Evolutionary conservation across 2,888 invertebrate species (phyloP).

Genomic region (Clusia tigrina): DNA sequence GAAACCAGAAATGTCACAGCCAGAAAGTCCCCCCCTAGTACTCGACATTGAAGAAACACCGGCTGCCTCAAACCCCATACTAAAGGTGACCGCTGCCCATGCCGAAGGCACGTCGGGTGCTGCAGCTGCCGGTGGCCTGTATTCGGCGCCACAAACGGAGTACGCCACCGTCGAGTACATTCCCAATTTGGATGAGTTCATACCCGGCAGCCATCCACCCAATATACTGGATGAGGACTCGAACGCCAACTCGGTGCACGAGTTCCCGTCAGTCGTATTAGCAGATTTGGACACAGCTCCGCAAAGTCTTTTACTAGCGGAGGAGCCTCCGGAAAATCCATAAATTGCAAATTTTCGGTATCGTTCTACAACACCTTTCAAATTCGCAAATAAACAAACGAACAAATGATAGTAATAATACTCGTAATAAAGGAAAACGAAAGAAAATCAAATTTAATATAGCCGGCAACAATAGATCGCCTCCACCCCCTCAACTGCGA

Average conservation of each 20-base stretch:
- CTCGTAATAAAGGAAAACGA: neutral
- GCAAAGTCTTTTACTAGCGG: conserved; percentile 60
- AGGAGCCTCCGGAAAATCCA: conserved; percentile 61
- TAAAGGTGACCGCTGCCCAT: neutral
- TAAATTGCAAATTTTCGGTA: too few relatives aligned
- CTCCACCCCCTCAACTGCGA: too few relatives aligned
- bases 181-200: conserved; percentile 43
- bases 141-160: conserved; percentile 53
- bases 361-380: too few relatives aligned
- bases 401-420: neutral
- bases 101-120: conserved; percentile 14
- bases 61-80: conserved; percentile 13
- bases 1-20: conserved; percentile 34
- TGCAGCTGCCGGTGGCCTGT: conserved; percentile 14
- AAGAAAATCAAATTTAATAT: too few relatives aligned
- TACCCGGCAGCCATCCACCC: conserved; percentile 24
- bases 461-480: too few relatives aligned
- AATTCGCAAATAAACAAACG: too few relatives aligned
- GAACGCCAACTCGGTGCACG: conserved; percentile 61
- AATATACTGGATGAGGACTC: conserved; percentile 56
- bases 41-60: conserved; percentile 46
- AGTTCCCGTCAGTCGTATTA: conserved; percentile 52
- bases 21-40: conserved; percentile 45
- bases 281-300: conserved; percentile 53
- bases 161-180: conserved; percentile 61